Base-by-base conservation (phyloP, 2,888 invertebrate species). In the Andrena bucephala region DNA sequence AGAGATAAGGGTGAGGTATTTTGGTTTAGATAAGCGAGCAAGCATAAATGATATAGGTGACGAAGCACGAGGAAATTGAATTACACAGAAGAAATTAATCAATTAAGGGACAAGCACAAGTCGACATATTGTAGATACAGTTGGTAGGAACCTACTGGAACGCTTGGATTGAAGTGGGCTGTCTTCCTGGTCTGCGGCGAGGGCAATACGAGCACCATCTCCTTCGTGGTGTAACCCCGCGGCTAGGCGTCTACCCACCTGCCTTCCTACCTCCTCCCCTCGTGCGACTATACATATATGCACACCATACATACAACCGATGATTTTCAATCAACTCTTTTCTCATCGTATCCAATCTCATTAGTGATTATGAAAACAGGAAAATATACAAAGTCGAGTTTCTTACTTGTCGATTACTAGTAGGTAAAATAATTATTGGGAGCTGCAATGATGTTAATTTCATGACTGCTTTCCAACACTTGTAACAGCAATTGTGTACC, bases 101-200 rank as follows among this genome's bases (percentile, higher is more conserved):
- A 85, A 85, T 83, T 69, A 84, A 76, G 59, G 69, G 36, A 75
- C 65, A 86, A 84, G 82, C 75, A 85, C 84, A 79, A 73, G 72
- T 75, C 70, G 76, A 78, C 52, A 85, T 81, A 85, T 77, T 75
- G 79, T 85, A 84, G 85, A 89, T 85, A 89, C 83, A 73, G 72
- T 90, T 90, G 90, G 89, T 91, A 85, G 85, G 94, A 95, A 97
- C 97, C 94, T 97, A 97, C 97, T 97, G 94, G 97, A 97, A 95
- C 97, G 95, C 95, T 97, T 97, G 92, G 96, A 96, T 95, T 97
- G 97, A 91, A 97, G 96, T 92, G 97, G 97, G 94, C 97, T 97
- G 94, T 97, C 96, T 96, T 97, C 97, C 92, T 97, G 96, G 94
- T 97, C 97, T 88, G 95, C 95, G 86, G 95, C 95, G 93, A 95